Evolutionary conservation across 2,888 invertebrate species (phyloP).

Genomic region (Andrena marginata): DNA sequence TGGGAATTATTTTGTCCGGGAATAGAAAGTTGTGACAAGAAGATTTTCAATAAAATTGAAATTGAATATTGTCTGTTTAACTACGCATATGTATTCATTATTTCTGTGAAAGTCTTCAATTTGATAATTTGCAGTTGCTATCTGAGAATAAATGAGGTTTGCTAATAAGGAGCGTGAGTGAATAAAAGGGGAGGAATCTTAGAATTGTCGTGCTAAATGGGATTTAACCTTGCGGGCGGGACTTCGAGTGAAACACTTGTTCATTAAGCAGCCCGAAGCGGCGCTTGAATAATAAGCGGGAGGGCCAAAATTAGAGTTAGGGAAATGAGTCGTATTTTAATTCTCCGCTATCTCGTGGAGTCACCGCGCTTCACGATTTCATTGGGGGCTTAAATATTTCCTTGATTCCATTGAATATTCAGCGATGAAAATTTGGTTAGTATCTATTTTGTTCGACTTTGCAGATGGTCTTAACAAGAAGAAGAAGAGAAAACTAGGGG

Average conservation of each 20-base stretch:
- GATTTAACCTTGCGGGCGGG: conserved; percentile 58
- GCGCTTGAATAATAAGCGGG: conserved; percentile 59
- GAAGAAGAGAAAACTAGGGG: conserved; percentile 89
- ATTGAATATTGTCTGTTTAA: background rate
- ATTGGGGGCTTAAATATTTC: conserved; percentile 32
- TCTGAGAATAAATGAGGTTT: background rate
- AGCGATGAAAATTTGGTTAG: conserved; percentile 1
- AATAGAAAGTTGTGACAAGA: background rate
- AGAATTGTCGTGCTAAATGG: conserved; percentile 60
- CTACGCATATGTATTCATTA: background rate
- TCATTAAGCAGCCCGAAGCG: conserved; percentile 59
- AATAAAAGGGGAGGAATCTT: conserved; percentile 47
- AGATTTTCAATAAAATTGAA: background rate
- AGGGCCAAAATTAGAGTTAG: conserved; percentile 56
- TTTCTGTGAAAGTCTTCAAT: background rate
- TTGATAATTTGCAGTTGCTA: too few species aligned
- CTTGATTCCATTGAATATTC: conserved; percentile 18
- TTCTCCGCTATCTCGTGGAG: conserved; percentile 33
- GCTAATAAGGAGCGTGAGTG: conserved; percentile 10
- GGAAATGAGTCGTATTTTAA: conserved; percentile 56
- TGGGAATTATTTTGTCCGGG: too few species aligned
- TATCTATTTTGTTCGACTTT: conserved; percentile 69
- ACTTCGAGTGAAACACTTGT: conserved; percentile 67
- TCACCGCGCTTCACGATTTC: conserved; percentile 30
- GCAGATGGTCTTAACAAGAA: conserved; percentile 86